Evolutionary conservation across 37 sponge, comb jelly and placozoan species (phyloP), one percentile per base, ranked within the genome.

Genomic region (Chondrosia reniformis): DNA sequence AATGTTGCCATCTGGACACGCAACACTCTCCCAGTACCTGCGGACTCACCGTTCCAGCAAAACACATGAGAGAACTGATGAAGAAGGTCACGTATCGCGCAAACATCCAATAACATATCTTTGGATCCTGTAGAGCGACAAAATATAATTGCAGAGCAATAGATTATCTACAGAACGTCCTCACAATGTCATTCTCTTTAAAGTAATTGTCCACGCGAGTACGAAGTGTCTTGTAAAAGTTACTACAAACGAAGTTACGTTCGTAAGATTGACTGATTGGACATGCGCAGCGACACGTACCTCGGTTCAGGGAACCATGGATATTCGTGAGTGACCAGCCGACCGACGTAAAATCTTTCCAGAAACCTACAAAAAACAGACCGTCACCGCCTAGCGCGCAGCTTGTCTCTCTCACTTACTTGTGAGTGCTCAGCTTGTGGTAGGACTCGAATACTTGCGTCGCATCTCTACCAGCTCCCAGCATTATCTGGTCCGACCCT

Each of bases 281-380:
- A 6, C 61, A 6, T 5, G n/a, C 61, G 28, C 22, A 42, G 22
- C n/a, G 21, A 8, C 31, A 69, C 83, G 38, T 63, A 94, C 95
- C 95, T 74, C 46, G 76, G 85, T 45, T 91, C 65, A 42, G 94
- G 94, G 57, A 87, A 96, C n/a, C 90, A 91, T 5, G 97, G 97
- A 43, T 85, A 61, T 33, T 96, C 97, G 75, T 93, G 89, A 49
- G 83, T 77, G 22, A 96, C 75, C 58, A 96, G 80, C 17, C 87
- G 88, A 5, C 97, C 97, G 61, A 96, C 97, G 65, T 96, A 89
- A 56, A 69, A 96, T 78, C 93, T 96, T 66, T 96, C 89, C 63
- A 96, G 42, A 22, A 96, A 69, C 49, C 91, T 95, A 42, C 17
- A 83, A 17, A 21, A 61, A 9, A 12, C 63, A 12, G 27, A 61